Base-by-base conservation (phyloP, 1,140 invertebrate genomes). In the Brachionus calyciflorus region DNA sequence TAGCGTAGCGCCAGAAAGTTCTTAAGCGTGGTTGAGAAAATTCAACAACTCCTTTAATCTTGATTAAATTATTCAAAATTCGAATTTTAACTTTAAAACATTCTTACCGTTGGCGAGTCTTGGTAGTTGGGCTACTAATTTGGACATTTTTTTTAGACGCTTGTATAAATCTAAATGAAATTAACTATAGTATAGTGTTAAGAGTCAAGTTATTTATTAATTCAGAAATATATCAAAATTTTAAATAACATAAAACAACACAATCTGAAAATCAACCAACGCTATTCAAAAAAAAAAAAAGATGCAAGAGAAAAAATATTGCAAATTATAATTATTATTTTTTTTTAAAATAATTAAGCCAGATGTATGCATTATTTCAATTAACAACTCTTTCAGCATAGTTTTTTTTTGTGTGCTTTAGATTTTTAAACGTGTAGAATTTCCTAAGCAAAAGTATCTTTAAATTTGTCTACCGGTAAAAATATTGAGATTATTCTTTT, bases 1-100 rank as follows among this genome's bases (percentile, higher is more conserved):
- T 68, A 33, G 76, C 76, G 19, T 65, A 77, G 6, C 49, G 44
- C 76, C 55, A 65, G 41, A 77, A 77, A 10, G 40, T 77, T 41
- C 28, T 46, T 37, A 77, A 24, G 12, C 49, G 44, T 37, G 76
- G 76, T 51, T 41, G 44, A 19, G 69, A 73, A 41, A 73, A 73
- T 49, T 73, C 69, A 73, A 51, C 46, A 33, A 73, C 69, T 19
- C 69, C 69, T 73, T 28, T 28, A 12, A 21, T 19, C 21, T 14
- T n/a, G 51, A 24, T 17, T 41, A 51, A 40, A 5, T 28, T 21
- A 33, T 49, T 24, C 24, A 17, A 12, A 10, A 19, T n/a, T 28
- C n/a, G 9, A 9, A 19, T 17, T 70, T 70, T 17, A 70, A 17
- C 24, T 48, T 21, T 21, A 73, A 51, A 51, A 41, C 19, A 19